phyloP scores from a whole-genome alignment of 2,113 vertebrate species.

The Hyperoodon ampullatus region DNA sequence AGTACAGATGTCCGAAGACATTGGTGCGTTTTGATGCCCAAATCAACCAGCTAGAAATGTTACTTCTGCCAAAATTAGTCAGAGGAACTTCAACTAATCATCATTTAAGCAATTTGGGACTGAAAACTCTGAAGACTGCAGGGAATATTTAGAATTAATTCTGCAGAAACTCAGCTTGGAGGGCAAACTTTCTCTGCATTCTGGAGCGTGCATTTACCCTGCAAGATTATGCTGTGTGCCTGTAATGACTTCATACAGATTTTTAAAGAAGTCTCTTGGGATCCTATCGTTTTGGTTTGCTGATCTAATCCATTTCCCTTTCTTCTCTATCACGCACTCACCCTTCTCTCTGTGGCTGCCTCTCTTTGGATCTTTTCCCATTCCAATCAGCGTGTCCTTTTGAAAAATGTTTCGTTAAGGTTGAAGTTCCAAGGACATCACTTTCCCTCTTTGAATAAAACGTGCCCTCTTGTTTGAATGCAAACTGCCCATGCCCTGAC shows the following conservation, averaged over 20 bases:
- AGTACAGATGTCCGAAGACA: slow-evolving; percentile 70
- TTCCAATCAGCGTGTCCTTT: slow-evolving; percentile 73
- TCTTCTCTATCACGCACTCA: background rate
- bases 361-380: slow-evolving; percentile 68
- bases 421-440: slow-evolving; percentile 79
- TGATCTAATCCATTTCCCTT: slow-evolving; percentile 63
- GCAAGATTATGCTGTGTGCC: background rate
- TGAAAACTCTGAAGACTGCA: slow-evolving; percentile 11
- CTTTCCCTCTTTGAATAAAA: slow-evolving; percentile 78
- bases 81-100: slow-evolving; percentile 68
- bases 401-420: slow-evolving; percentile 75
- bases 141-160: slow-evolving; percentile 62
- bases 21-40: slow-evolving; percentile 56
- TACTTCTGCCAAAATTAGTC: slow-evolving; percentile 63
- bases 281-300: slow-evolving; percentile 44
- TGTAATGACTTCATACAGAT: slow-evolving; percentile 63
- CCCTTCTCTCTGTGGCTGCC: slow-evolving; percentile 32
- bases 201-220: background rate
- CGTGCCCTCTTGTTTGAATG: slow-evolving; percentile 75
- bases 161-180: slow-evolving; percentile 19
- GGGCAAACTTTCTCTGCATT: slow-evolving; percentile 49
- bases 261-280: slow-evolving; percentile 71
- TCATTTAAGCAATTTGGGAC: slow-evolving; percentile 53
- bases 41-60: slow-evolving; percentile 60
- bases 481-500: slow-evolving; percentile 72